A percentile compares a stretch with the other conserved stretches of the same genome.
Conservation (phyloP, 2,888 invertebrate genomes). For the Colostygia pectinataria region DNA sequence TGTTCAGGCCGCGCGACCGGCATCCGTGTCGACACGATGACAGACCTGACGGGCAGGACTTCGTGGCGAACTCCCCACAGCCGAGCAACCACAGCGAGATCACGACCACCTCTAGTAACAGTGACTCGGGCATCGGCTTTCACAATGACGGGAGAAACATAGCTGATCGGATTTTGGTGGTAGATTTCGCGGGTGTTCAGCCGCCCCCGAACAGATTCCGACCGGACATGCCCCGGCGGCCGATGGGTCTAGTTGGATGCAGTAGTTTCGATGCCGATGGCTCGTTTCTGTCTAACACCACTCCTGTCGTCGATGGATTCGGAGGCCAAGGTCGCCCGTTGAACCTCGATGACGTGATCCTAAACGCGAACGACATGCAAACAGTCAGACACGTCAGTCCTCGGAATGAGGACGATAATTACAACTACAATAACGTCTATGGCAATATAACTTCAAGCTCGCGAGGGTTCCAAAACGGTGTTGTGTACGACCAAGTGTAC, state of each 20-base stretch:
- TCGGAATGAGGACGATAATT: conserved; percentile 70
- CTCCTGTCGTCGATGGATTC: conserved; percentile 78
- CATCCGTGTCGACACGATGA: conserved; percentile 63
- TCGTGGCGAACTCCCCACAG: conserved; percentile 90
- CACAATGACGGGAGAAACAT: conserved; percentile 93
- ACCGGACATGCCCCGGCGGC: conserved; percentile 64
- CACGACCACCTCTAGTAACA: conserved; percentile 94
- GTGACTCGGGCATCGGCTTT: conserved; percentile 97
- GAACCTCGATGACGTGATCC: conserved; percentile 70
- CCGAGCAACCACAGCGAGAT: conserved; percentile 92
- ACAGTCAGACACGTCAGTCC: conserved; percentile 57
- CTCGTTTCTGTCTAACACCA: conserved; percentile 75
- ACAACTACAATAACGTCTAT: conserved; percentile 74
- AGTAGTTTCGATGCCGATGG: conserved; percentile 73
- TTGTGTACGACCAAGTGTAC: conserved; percentile 71
- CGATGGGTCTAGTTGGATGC: conserved; percentile 69
- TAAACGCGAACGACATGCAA: conserved; percentile 65
- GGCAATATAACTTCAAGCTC: conserved; percentile 64
- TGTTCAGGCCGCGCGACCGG: conserved; percentile 64
- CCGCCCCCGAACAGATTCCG: conserved; percentile 59
- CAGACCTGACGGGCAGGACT: conserved; percentile 71
- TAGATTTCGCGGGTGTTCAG: conserved; percentile 85
- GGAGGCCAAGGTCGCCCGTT: conserved; percentile 75
- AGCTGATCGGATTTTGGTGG: conserved; percentile 90
- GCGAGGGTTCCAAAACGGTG: conserved; percentile 54